A percentile compares a stretch with the other conserved stretches of the same genome.
These are phyloP conservation scores for Saguinus imperator DNA, from an alignment of 2,113 vertebrate genomes.

Conservation along the genomic window DNA sequence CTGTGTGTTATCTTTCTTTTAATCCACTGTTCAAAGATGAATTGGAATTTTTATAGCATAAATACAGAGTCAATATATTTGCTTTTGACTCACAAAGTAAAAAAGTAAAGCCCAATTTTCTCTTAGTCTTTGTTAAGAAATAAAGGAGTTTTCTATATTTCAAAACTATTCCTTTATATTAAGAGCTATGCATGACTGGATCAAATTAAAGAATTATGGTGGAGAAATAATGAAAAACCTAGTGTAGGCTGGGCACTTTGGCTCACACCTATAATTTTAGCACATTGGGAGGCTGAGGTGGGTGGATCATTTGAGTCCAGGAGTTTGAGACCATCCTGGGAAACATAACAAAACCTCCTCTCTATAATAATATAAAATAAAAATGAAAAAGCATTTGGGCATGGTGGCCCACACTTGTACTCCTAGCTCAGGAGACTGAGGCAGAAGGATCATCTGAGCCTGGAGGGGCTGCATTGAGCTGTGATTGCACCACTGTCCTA, in stretches of 20 bases:
- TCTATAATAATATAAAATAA: no score
- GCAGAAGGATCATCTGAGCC: no score
- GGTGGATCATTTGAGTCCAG: no score
- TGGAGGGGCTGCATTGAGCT: no score
- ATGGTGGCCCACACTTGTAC: no score
- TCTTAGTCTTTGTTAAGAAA: constrained; percentile 1
- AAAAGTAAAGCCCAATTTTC: constrained; percentile 15
- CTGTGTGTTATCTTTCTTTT: background rate
- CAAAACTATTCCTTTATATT: background rate
- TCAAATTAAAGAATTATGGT: background rate
- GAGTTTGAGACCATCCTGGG: no score
- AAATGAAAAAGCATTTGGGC: no score
- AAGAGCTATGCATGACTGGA: background rate
- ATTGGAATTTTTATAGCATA: constrained; percentile 1
- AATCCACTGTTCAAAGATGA: background rate
- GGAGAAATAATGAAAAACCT: background rate
- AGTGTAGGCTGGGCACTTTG: background rate
- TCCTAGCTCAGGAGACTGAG: no score
- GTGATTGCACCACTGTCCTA: no score
- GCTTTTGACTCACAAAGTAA: background rate
- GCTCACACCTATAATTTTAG: no score
- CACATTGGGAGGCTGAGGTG: no score
- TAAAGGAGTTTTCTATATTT: background rate
- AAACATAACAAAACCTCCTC: no score
- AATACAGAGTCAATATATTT: background rate